Base-by-base conservation (phyloP, 2,797 vertebrate genomes). In the Falco naumanni region DNA sequence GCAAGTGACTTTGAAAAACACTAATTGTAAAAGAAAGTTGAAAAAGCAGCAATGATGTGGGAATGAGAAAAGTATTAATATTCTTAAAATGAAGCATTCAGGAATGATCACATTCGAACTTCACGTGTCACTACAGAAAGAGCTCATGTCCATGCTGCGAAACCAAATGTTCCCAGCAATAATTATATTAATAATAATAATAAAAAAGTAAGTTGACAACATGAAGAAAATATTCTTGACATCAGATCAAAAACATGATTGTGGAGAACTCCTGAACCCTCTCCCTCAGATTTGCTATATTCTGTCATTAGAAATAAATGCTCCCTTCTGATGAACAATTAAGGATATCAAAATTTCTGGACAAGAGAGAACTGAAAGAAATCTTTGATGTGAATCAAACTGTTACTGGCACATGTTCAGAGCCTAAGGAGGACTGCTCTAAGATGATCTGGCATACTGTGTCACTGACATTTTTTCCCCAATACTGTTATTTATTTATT, bases 261-360 rank as follows among this genome's bases (percentile, higher is more conserved):
- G 51, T 87, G 93, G 94, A 97, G 94, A 97, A 91, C 82, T 95
- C 92, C 82, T 91, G 78, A 95, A 94, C 17, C 21, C 39, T 48
- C 7, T 72, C 43, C 61, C 81, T 92, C 88, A 94, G 64, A 92
- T 84, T 94, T 89, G 82, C 48, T 97, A 34, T 76, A 92, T 96
- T 96, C 93, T 96, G 94, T 97, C 97, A 96, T 95, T 95, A 97
- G 95, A 97, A 96, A 74, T 14, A 66, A 97, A 89, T 74, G 89
- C 72, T 97, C 98, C 94, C 93, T 97, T 97, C 95, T 95, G 97
- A 96, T 92, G 93, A 97, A 93, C 18, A 20, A 54, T 71, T 82
- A 94, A 94, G 91, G 63, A 72, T 64, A 96, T 25, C 37, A 87
- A n/a, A 94, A 96, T 65, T 95, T 96, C 94, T 86, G 86, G 90